Base-by-base conservation (phyloP, 1,140 invertebrate species). In the Limonius californicus region DNA sequence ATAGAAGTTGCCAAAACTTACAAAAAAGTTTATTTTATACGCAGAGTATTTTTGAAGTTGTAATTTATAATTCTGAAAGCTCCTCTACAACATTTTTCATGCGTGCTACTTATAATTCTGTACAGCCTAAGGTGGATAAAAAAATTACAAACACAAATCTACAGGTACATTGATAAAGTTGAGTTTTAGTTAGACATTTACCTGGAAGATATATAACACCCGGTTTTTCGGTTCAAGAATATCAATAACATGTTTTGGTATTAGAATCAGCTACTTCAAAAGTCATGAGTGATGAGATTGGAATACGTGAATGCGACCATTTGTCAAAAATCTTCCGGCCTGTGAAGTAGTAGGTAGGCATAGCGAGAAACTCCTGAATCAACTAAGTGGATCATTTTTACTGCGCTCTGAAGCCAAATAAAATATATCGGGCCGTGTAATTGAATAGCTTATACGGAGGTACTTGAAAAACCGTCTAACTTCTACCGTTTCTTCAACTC, bases 381-480 rank as follows among this genome's bases (percentile, higher is more conserved):
- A 50, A 50, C 45, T 50, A 50, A 50, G 45, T 50, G 45, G 45
- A 50, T 50, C 45, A 50, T 50, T 50, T 50, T 50, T 50, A 50
- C 45, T 21, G 45, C 9, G 20, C 20, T 50, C 45, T 50, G 45
- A 50, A 50, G 45, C 45, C 45, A 50, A 50, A 50, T 50, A 50
- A 50, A 50, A 50, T 50, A 50, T 50, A 50, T 50, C 16, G 45
- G 45, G 45, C 16, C 20, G 45, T 50, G 45, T 50, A 50, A 50
- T 50, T 50, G 45, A 50, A 50, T 50, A 50, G 45, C 45, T 50
- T 50, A 50, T 50, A 50, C 14, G 45, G 15, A 18, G 6, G 45
- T 50, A 50, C 45, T 50, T 50, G 45, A 50, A 50, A 50, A 50
- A 50, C 45, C 45, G 45, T 50, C 45, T 50, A 50, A 50, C 45